Evolutionary conservation across 1,140 invertebrate species (phyloP), one percentile per base, ranked within the genome.

Genomic region (Drosophila orena): DNA sequence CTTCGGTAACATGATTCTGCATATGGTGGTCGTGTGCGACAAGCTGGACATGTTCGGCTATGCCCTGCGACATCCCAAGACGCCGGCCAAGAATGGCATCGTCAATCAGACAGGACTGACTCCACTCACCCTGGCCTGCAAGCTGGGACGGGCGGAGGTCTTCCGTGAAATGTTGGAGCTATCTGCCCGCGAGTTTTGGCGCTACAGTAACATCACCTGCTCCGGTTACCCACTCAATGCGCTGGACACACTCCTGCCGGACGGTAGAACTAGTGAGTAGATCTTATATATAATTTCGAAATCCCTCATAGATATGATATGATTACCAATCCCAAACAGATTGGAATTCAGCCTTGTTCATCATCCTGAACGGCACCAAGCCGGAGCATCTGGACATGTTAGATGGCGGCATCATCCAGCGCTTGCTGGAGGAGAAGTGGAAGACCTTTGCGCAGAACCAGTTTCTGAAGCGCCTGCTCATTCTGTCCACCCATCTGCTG

Each of bases 161-260:
- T 99, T 99, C 93, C 95, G 97, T 74, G 98, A 99, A 93, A 99
- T 99, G 97, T 94, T 99, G 89, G 98, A 99, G 93, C 93, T 99
- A 11, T 98, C 97, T 53, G 97, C 97, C 62, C 94, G 97, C 69
- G 98, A 99, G 93, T 99, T 99, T 93, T 99, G 99, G 99, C 94
- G 98, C 42, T 99, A 99, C 93, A 99, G 98, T 81, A 99, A 99
- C 91, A 99, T 99, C 80, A 99, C 98, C n/a, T 99, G 98, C 93
- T 99, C 98, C 12, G 98, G 97, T 1, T 99, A 99, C 93, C 98
- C 98, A 0, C 93, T 99, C 2, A 98, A 98, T 93, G 98, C 98
- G 15, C 93, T 99, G 79, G 99, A 99, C 93, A 99, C 98, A 0
- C 95, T 99, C 59, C 93, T 97, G 53, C 97, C 98, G 8, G 97